Conservation (phyloP, 2,888 invertebrate species). For the Perdita meconis region DNA sequence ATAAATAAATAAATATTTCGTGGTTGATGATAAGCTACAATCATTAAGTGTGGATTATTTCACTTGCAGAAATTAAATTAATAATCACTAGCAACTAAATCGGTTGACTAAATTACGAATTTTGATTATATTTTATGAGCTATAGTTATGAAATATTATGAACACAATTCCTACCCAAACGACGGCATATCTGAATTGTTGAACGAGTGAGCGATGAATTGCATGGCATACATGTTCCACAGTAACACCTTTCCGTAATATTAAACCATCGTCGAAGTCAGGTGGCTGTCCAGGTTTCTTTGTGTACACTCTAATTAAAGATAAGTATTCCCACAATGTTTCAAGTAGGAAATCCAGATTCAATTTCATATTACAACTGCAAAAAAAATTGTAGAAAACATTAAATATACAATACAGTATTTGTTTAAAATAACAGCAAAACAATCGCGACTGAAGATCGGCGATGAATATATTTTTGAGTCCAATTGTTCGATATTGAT, state of each 20-base stretch:
- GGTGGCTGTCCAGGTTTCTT: slow-evolving; percentile 99
- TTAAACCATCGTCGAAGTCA: slow-evolving; percentile 97
- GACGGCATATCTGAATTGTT: slow-evolving; percentile 97
- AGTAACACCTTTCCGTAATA: slow-evolving; percentile 94
- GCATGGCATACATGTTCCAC: slow-evolving; percentile 99
- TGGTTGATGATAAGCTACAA: too few species aligned
- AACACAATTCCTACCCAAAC: slow-evolving; percentile 90
- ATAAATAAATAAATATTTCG: too few species aligned
- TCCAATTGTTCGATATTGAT: too few species aligned
- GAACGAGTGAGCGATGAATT: slow-evolving; percentile 96
- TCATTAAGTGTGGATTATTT: too few species aligned
- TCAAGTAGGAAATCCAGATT: slow-evolving; percentile 98
- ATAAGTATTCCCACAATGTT: slow-evolving; percentile 96
- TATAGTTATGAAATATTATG: too few species aligned
- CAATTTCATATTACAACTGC: slow-evolving; percentile 99
- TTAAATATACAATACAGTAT: slow-evolving; percentile 4
- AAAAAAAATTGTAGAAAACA: slow-evolving; percentile 74
- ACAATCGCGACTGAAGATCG: too few species aligned
- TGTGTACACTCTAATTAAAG: slow-evolving; percentile 97
- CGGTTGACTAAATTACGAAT: too few species aligned
- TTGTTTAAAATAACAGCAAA: background rate
- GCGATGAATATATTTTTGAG: too few species aligned
- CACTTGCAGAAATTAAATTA: too few species aligned
- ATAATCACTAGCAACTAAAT: too few species aligned
- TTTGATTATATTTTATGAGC: too few species aligned